A percentile compares a stretch with the other conserved stretches of the same genome.
Conservation (phyloP, 2,888 invertebrate genomes). For the Acleris cristana region DNA sequence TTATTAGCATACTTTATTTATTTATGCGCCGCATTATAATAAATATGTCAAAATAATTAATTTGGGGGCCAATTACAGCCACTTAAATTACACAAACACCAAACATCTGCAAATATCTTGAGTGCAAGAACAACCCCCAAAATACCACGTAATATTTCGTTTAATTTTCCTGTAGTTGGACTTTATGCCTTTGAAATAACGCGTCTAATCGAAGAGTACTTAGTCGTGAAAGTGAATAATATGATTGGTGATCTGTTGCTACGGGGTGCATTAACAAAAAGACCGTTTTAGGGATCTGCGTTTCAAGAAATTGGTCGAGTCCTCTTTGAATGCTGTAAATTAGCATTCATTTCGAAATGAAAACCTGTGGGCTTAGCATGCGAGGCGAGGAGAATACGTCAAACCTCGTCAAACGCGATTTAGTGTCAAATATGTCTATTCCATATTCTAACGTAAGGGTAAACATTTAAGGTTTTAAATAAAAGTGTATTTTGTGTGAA, state of each 20-base stretch:
- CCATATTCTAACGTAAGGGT: too few species aligned
- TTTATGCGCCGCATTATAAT: slow-evolving; percentile 3
- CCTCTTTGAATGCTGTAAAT: neutral
- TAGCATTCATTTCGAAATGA: too few species aligned
- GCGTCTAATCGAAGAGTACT: slow-evolving; percentile 36
- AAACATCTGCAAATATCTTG: slow-evolving; percentile 35
- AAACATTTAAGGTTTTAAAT: too few species aligned
- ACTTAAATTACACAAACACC: slow-evolving; percentile 32
- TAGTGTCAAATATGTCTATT: too few species aligned
- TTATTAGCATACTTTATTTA: neutral
- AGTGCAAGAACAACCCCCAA: slow-evolving; percentile 46
- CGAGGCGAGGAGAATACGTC: too few species aligned
- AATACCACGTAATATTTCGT: slow-evolving; percentile 30
- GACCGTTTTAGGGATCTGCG: slow-evolving; percentile 36
- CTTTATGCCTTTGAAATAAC: slow-evolving; percentile 38
- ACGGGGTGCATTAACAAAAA: slow-evolving; percentile 60
- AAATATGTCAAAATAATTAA: slow-evolving; percentile 32
- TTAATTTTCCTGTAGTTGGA: neutral
- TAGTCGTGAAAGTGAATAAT: slow-evolving; percentile 21
- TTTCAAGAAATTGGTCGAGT: neutral
- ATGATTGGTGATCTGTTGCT: slow-evolving; percentile 51
- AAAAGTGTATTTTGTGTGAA: too few species aligned
- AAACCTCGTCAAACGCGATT: too few species aligned
- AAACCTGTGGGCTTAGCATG: too few species aligned
- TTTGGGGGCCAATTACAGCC: slow-evolving; percentile 25